Percentiles rank a stretch among this genome's conserved stretches.
These are phyloP conservation scores for Varanus salvator DNA, from an alignment of 2,113 vertebrate species.

Conservation along the genomic window DNA sequence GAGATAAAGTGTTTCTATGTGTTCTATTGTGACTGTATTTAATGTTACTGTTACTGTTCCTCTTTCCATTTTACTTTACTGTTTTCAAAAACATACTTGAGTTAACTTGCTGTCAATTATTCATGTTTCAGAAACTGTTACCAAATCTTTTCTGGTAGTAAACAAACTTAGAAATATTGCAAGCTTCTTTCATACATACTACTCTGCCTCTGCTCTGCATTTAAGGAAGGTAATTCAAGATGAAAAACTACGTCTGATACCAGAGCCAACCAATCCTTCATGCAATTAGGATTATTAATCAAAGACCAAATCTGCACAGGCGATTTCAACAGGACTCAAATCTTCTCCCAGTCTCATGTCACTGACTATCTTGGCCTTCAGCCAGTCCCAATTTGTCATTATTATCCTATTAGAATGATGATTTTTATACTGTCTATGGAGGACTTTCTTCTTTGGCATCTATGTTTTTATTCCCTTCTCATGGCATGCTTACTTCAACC, in stretches of 20 bases:
- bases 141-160: background rate
- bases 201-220: background rate
- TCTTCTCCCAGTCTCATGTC: background rate
- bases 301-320: background rate
- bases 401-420: background rate
- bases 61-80: fast-evolving
- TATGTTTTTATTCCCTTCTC: background rate
- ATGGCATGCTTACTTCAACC: background rate
- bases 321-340: background rate
- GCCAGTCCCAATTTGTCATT: background rate
- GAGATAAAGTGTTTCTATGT: fast-evolving
- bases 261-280: background rate
- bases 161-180: background rate
- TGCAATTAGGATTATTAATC: background rate
- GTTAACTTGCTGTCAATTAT: background rate
- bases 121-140: background rate
- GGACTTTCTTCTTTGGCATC: background rate
- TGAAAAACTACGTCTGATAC: slow-evolving; percentile 5
- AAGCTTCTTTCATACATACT: background rate
- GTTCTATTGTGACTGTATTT: background rate
- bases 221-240: slow-evolving; percentile 45
- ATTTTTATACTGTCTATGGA: background rate
- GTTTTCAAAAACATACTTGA: background rate
- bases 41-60: slow-evolving; percentile 19
- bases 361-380: background rate